Conservation (phyloP, 2,113 vertebrate genomes). For the Scomber scombrus region DNA sequence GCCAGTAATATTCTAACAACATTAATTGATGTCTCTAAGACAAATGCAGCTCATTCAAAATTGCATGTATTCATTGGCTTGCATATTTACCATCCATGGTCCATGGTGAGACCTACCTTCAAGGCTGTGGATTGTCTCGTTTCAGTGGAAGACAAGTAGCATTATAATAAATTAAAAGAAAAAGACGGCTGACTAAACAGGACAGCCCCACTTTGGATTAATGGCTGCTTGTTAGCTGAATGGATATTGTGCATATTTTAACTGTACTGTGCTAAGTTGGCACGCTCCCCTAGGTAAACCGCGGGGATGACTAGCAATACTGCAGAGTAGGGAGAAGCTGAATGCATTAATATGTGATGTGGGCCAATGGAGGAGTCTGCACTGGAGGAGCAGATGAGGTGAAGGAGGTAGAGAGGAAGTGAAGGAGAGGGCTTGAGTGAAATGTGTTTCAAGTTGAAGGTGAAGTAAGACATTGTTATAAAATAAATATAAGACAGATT, state of each 20-base stretch:
- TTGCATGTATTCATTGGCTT: too few species aligned
- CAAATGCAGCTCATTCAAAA: too few species aligned
- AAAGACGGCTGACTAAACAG: constrained; percentile 35
- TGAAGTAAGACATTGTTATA: neutral
- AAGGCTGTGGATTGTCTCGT: neutral
- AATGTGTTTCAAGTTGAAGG: neutral
- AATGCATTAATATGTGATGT: constrained; percentile 55
- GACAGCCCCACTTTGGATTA: constrained; percentile 20
- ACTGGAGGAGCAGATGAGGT: constrained; percentile 2
- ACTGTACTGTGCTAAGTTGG: constrained; percentile 7
- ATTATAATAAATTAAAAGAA: neutral
- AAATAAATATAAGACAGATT: neutral
- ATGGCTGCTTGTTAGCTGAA: constrained; percentile 40
- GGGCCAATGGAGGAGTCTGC: constrained; percentile 6
- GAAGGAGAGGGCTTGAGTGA: neutral
- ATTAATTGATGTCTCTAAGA: too few species aligned
- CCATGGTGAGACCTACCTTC: neutral
- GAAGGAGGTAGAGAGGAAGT: constrained; percentile 12
- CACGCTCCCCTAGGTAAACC: constrained; percentile 36
- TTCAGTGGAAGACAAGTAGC: neutral
- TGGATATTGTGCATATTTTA: constrained; percentile 36
- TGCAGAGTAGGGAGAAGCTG: constrained; percentile 43
- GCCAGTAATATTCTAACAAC: too few species aligned
- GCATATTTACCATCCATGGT: neutral
- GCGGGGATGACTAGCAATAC: constrained; percentile 23